phyloP scores from a whole-genome alignment of 1,140 invertebrate genomes.

The Drosophila grimshawi region DNA sequence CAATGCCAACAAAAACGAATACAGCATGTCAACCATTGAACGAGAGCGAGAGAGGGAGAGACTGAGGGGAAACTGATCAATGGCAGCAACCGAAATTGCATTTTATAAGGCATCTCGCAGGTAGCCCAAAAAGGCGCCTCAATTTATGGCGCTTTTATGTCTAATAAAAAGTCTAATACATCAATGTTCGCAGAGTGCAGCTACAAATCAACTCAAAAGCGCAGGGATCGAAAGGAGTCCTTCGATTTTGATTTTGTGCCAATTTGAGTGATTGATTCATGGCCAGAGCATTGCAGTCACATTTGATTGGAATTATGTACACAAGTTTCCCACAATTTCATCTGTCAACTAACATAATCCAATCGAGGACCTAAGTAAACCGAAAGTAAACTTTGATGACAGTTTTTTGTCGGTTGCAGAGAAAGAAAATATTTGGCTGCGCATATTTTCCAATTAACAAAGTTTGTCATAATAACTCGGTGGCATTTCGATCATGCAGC shows the following conservation, averaged over 20 bases:
- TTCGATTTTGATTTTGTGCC: conserved; percentile 1
- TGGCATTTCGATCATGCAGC: conserved; percentile 73
- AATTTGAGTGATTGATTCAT: conserved; percentile 23
- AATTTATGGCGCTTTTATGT: conserved; percentile 70
- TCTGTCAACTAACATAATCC: conserved; percentile 6
- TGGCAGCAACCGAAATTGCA: conserved; percentile 50
- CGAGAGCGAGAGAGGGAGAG: not conserved
- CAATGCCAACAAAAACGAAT: conserved; percentile 18
- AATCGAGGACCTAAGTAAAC: not conserved
- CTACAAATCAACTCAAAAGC: conserved; percentile 12
- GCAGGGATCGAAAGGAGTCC: not conserved
- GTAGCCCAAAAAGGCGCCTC: conserved; percentile 11
- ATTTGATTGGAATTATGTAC: conserved; percentile 29
- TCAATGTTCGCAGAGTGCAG: not conserved
- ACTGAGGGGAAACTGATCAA: conserved; percentile 25
- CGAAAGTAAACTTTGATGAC: conserved; percentile 2
- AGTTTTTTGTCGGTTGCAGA: not conserved
- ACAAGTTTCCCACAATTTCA: conserved; percentile 1
- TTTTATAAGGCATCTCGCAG: conserved; percentile 53
- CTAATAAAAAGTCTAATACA: conserved; percentile 49
- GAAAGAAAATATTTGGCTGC: conserved; percentile 46
- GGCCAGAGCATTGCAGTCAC: conserved; percentile 1
- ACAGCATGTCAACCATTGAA: not conserved
- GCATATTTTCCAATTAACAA: conserved; percentile 83
- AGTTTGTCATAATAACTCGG: conserved; percentile 80